Evolutionary conservation across 2,113 vertebrate genomes (phyloP), one percentile per base, ranked within the genome.

Genomic region (Indri indri): DNA sequence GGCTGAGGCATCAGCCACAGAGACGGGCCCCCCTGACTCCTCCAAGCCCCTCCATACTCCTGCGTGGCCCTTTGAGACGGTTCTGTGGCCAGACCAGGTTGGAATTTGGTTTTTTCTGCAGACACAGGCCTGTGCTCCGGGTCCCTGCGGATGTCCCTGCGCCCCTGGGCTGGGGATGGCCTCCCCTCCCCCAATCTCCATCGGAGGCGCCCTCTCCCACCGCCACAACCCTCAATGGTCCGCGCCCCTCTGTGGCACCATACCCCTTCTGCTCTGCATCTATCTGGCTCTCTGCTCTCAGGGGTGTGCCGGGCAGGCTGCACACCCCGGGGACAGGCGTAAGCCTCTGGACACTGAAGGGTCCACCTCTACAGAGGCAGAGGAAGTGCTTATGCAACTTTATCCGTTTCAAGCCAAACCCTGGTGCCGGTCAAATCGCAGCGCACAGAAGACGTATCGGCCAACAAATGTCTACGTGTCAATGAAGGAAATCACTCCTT

Each of bases 371-470:
- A 50, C 0, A 4, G 22, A n/a, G 79, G 32, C 50, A 10, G 42
- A 66, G 13, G 30, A 57, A 45, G 14, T 11, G 17, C 6, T 12
- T 2, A 20, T 8, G 34, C 20, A 10, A 32, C 18, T 32, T 59
- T 5, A 12, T 14, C 18, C 18, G 16, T 37, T 57, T 32, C 83
- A 52, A 30, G 34, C 16, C 76, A 63, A 88, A 65, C 27, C 13
- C 66, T 4, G 30, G 27, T 7, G 14, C 50, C 40, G 57, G 20
- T 14, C 30, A 42, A 37, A 80, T 13, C 13, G 6, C 5, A 32
- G 42, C 34, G 23, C 0, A 17, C 1, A n/a, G 54, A 17, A 34
- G 17, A 63, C 4, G 12, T 4, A 5, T 17, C 54, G 4, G 34
- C 27, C 52, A 37, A 20, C 59, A 59, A 16, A 50, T 16, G 30